A percentile compares a stretch with the other conserved stretches of the same genome.
Conservation (phyloP, 1,140 invertebrate genomes). For the Macrotrachela quadricornifera region DNA sequence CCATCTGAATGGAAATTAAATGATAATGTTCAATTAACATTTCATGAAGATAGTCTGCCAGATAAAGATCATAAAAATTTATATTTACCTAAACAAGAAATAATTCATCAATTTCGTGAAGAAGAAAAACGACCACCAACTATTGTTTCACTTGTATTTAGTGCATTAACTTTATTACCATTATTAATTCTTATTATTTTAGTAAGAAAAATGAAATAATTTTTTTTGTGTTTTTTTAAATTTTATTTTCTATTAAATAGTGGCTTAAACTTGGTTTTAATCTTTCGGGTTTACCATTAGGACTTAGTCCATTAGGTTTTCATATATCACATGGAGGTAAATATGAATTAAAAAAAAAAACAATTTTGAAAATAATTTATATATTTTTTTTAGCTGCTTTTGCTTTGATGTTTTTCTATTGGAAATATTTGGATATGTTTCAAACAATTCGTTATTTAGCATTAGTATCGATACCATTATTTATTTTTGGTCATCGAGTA, state of each 20-base stretch:
- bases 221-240: too few species aligned
- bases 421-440: constrained; percentile 83
- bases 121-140: constrained; percentile 69
- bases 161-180: constrained; percentile 56
- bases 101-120: constrained; percentile 68
- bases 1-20: constrained; percentile 59
- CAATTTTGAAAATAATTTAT: too few species aligned
- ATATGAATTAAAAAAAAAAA: too few species aligned
- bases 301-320: too few species aligned
- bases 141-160: constrained; percentile 69
- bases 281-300: too few species aligned
- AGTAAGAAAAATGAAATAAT: too few species aligned
- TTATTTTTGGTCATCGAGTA: too few species aligned
- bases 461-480: too few species aligned
- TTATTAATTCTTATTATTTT: constrained; percentile 53
- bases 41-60: constrained; percentile 12
- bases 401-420: constrained; percentile 63
- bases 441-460: constrained; percentile 41
- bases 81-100: constrained; percentile 52
- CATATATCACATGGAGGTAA: too few species aligned
- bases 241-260: too few species aligned
- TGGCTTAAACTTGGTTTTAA: too few species aligned
- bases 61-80: constrained; percentile 22
- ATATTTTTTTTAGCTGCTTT: constrained; percentile 44
- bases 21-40: background rate